Base-by-base conservation (phyloP, 2,113 vertebrate species). In the Carassius carassius region DNA sequence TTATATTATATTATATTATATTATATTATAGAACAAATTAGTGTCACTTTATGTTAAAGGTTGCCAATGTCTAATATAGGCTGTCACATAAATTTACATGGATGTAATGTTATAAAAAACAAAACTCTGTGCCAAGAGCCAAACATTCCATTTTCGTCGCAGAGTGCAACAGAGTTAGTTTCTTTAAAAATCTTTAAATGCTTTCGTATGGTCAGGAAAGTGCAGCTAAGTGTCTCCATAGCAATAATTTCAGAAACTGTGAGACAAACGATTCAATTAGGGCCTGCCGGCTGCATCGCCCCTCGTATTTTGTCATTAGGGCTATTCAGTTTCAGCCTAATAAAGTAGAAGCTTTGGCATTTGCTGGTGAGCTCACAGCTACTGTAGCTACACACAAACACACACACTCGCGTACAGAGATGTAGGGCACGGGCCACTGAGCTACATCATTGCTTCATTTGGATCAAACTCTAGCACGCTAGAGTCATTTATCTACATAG, bases 391-490 rank as follows among this genome's bases (percentile, higher is more conserved):
- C 60, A 73, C 58, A 58, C 60, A 79, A 10, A 67, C 70, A 84
- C 73, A 29, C 69, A 29, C 73, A 84, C 77, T 65, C 81, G 74
- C 87, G 87, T 89, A 69, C 87, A 78, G 67, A 78, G 83, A 87
- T 85, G 80, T 87, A 82, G 79, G 88, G 89, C 86, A 86, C 84
- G 80, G 87, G 88, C 92, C 92, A 93, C 87, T 92, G 93, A 94
- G 90, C 93, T 93, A 93, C 91, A 94, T 94, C 92, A 93, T 92
- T 92, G 92, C 92, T 94, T 93, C 91, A 92, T 92, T 92, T 92
- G 89, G 91, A 91, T 92, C 92, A 93, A 93, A 90, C 91, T 92
- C 87, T 86, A 85, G 81, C 86, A 84, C 89, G 88, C 86, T 86
- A 81, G 78, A 91, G 89, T 93, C 90, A 92, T 94, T 94, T 93